Evolutionary conservation across 2,113 vertebrate species (phyloP).

Genomic region (Pseudorectes ferrugineus): DNA sequence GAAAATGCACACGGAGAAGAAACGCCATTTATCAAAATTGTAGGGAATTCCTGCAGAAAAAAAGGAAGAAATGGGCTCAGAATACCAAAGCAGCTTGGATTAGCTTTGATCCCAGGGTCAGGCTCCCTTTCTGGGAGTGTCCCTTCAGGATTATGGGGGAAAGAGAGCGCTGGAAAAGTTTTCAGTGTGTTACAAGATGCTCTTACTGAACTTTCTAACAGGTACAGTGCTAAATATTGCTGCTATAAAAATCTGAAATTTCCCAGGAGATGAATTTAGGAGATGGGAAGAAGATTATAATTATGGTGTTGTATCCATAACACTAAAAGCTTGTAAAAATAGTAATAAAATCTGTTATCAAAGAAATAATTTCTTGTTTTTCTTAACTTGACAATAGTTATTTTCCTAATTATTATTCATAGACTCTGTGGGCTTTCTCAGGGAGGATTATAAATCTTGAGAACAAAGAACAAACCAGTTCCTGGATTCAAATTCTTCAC

Average conservation of each 20-base stretch:
- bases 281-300: neutral
- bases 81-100: neutral
- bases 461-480: neutral
- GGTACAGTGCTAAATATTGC: neutral
- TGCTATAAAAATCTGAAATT: neutral
- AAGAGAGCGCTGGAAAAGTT: neutral
- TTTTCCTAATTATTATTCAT: neutral
- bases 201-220: neutral
- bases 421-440: neutral
- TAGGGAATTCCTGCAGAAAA: neutral
- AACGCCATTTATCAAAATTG: neutral
- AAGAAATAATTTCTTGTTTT: neutral
- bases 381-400: neutral
- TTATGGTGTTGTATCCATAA: neutral
- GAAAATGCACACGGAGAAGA: neutral
- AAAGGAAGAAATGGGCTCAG: neutral
- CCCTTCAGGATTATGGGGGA: neutral
- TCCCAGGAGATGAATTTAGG: neutral
- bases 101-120: neutral
- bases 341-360: neutral
- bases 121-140: neutral
- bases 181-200: neutral
- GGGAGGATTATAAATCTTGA: neutral
- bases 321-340: neutral
- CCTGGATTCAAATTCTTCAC: neutral